Percentiles rank a stretch among this genome's conserved stretches.
Conservation (phyloP, 2,113 vertebrate genomes). For the Cephalopterus ornatus region DNA sequence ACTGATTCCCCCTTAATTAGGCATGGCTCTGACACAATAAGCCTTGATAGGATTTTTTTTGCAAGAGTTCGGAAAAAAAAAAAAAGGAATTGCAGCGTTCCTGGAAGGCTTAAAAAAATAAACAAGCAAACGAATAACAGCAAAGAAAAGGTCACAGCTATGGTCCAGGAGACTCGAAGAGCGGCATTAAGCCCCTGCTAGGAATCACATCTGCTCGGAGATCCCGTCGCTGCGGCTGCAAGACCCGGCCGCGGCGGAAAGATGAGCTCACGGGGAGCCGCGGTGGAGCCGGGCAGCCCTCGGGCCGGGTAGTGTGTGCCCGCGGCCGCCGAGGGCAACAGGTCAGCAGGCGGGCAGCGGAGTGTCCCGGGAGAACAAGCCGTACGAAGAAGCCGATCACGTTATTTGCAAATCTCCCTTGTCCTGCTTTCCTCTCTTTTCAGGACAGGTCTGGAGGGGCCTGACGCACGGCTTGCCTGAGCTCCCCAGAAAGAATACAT, state of each 20-base stretch:
- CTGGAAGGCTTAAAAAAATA: background rate
- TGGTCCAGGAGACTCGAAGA: background rate
- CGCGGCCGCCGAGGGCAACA: background rate
- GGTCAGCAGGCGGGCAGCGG: accelerated
- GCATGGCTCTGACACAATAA: background rate
- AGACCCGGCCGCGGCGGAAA: background rate
- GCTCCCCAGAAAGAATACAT: accelerated
- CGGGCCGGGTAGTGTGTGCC: background rate
- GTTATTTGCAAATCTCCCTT: background rate
- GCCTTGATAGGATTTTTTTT: background rate
- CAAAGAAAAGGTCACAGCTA: background rate
- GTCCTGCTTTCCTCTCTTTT: background rate
- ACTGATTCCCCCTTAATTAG: background rate
- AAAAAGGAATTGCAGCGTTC: background rate
- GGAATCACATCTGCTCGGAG: background rate
- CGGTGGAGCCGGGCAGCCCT: background rate
- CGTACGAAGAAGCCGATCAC: background rate
- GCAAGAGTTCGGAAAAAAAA: background rate
- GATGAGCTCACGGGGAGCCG: accelerated
- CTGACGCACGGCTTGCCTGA: background rate
- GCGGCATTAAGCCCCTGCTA: background rate
- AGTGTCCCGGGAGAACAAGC: background rate
- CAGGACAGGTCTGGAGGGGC: background rate
- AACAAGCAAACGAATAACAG: background rate
- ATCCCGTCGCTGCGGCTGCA: background rate